Percentiles rank a stretch among this genome's conserved stretches.
These are phyloP conservation scores for Chaenocephalus aceratus DNA, from an alignment of 2,113 vertebrate genomes.

Conservation along the genomic window DNA sequence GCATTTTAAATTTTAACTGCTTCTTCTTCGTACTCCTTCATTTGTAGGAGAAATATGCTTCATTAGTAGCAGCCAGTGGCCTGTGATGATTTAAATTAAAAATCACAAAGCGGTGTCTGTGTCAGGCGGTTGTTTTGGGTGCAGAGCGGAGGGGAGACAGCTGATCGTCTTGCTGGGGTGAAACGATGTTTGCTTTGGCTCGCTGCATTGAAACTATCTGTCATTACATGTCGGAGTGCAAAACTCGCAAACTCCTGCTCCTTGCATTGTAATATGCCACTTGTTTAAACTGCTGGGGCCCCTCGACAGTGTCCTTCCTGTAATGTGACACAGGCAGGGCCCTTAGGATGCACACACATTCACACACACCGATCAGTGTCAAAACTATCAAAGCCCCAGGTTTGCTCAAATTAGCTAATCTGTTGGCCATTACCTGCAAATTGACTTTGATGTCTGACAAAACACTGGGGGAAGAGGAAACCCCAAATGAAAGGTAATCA, in stretches of 20 bases:
- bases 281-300: conserved; percentile 79
- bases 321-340: conserved; percentile 76
- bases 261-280: conserved; percentile 71
- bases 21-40: not conserved
- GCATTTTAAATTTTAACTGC: conserved; percentile 8
- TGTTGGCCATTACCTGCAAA: conserved; percentile 78
- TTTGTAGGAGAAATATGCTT: conserved; percentile 28
- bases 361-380: conserved; percentile 61
- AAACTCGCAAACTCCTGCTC: conserved; percentile 59
- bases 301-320: conserved; percentile 74
- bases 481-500: conserved; percentile 78
- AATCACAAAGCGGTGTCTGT: conserved; percentile 11
- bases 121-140: conserved; percentile 21
- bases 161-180: conserved; percentile 41
- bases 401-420: conserved; percentile 80
- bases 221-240: conserved; percentile 81
- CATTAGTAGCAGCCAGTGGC: conserved; percentile 17
- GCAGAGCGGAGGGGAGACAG: conserved; percentile 1
- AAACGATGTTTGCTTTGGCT: conserved; percentile 82
- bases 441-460: conserved; percentile 80
- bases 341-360: conserved; percentile 42
- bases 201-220: conserved; percentile 77
- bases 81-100: conserved; percentile 22
- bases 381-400: conserved; percentile 74
- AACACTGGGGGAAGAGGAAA: conserved; percentile 76